These are phyloP conservation scores for Amiota minor DNA, from an alignment of 2,888 invertebrate species.

Conservation along the genomic window DNA sequence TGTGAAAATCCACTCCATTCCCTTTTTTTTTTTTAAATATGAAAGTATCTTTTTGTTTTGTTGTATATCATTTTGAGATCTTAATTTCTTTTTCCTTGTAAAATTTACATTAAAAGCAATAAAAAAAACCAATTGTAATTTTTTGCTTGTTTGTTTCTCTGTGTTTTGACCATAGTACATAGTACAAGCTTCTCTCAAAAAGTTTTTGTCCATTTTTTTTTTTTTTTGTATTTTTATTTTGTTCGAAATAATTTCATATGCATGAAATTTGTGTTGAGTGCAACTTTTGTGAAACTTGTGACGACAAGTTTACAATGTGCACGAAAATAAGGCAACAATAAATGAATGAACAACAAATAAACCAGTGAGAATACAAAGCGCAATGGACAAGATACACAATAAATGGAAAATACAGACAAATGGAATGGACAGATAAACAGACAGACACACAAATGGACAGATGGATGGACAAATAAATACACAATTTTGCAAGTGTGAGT, in stretches of 20 bases:
- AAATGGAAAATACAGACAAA: conserved; percentile 43
- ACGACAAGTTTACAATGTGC: conserved; percentile 59
- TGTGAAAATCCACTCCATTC: no score
- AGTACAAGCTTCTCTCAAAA: no score
- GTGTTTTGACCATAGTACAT: no score
- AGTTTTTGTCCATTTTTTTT: no score
- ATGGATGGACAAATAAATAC: conserved; percentile 14
- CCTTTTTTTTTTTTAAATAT: no score
- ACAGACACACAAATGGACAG: conserved; percentile 21
- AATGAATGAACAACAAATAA: conserved; percentile 32
- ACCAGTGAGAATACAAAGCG: conserved; percentile 25
- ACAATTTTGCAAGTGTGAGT: conserved; percentile 10
- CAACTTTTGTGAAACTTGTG: conserved; percentile 45
- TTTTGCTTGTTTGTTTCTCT: no score
- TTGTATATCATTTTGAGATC: background rate
- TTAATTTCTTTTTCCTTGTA: no score
- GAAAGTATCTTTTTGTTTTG: background rate
- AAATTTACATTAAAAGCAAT: no score
- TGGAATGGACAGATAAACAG: conserved; percentile 51
- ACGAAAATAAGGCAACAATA: conserved; percentile 41
- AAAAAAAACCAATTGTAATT: no score
- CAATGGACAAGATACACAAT: conserved; percentile 4
- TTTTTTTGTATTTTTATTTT: background rate
- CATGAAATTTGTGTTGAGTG: conserved; percentile 30
- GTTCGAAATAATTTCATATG: conserved; percentile 50